Evolutionary conservation across 2,797 vertebrate genomes (phyloP), one percentile per base, ranked within the genome.

Genomic region (Valencia hispanica): DNA sequence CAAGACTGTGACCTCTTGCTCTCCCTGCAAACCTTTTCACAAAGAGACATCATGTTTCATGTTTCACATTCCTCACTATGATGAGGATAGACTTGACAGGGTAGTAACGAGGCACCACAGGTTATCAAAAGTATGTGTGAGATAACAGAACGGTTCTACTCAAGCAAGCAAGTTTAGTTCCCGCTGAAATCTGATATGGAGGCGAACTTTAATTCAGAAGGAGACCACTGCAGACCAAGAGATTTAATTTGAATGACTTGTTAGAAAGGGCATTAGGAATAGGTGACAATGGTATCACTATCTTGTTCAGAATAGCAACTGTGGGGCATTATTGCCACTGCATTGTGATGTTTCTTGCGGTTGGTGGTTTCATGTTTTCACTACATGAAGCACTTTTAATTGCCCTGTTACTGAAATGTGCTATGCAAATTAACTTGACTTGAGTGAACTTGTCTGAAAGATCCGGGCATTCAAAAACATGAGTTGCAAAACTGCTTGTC

Each of bases 11-110:
- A n/a, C n/a, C n/a, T 70, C 53, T 59, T 79, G 57, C 36, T 75
- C 50, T 66, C 39, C 43, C 74, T 70, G 48, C 68, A 77, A 57
- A 69, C 59, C n/a, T 25, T 12, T n/a, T 30, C 68, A 34, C n/a
- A 41, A 25, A 61, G 71, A 74, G 27, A 51, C 65, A 48, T 78
- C 30, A 47, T 15, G n/a, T 12, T 36, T 63, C 18, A 45, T 55
- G 78, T 73, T 88, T 39, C 20, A 85, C 86, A 90, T 91, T 90
- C 84, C 86, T 82, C 81, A 70, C 69, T 68, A 45, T 76, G 77
- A 83, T 47, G 1, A 76, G 86, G 87, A 90, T 81, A 72, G 83
- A 84, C 83, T 80, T 79, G 51, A 75, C 34, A 25, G 70, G 55
- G 73, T 57, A 76, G 53, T 65, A 34, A 41, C n/a, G 39, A 66